Evolutionary conservation across 2,113 vertebrate genomes (phyloP).

Genomic region (Catagonus wagneri): DNA sequence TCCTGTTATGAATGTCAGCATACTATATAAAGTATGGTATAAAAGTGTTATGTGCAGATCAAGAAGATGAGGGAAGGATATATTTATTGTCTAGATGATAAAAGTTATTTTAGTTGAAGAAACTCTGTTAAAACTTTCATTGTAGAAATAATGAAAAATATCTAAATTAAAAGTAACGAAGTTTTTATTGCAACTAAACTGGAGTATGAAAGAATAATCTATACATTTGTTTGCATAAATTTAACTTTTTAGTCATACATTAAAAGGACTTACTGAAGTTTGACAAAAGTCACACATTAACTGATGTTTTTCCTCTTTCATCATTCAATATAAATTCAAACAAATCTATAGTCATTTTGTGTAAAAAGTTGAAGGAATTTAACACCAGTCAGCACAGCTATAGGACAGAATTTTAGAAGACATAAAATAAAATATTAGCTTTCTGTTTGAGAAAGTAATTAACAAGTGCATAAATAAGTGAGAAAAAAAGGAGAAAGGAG

Average conservation of each 20-base stretch:
- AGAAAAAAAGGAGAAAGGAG: not conserved
- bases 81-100: not conserved
- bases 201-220: not conserved
- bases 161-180: not conserved
- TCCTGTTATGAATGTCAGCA: not conserved
- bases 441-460: not conserved
- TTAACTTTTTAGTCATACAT: not conserved
- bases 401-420: not conserved
- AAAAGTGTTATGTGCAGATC: not conserved
- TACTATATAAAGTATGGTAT: constrained; percentile 18
- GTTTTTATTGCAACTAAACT: not conserved
- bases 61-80: not conserved
- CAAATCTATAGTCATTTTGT: not conserved
- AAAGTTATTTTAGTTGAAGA: not conserved
- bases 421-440: not conserved
- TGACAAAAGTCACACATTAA: not conserved
- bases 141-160: constrained; percentile 24
- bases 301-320: not conserved
- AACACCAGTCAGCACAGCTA: not conserved
- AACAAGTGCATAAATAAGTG: not conserved
- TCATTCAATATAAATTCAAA: not conserved
- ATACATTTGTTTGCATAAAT: not conserved
- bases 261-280: not conserved
- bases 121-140: not conserved
- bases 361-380: not conserved